Conservation (phyloP, 1,140 invertebrate genomes). For the Anastatus disparis region DNA sequence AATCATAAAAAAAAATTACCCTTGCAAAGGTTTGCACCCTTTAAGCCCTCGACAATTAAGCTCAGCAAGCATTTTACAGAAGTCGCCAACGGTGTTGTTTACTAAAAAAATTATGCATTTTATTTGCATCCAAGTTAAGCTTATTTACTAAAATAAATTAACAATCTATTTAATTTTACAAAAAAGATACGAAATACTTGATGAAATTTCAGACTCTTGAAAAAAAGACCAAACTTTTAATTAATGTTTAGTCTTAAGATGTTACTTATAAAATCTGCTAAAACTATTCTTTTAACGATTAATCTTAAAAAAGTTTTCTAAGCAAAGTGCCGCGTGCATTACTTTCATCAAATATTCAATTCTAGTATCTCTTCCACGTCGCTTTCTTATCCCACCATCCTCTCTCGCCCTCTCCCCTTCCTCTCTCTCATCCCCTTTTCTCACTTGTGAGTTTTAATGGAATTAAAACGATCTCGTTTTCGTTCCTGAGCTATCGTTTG, state of each 20-base stretch:
- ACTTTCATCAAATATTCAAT: conserved; percentile 4
- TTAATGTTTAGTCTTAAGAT: not conserved
- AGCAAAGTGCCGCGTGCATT: conserved; percentile 8
- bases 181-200: not conserved
- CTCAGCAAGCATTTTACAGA: too few relatives aligned
- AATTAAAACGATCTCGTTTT: conserved; percentile 18
- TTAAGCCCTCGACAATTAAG: too few relatives aligned
- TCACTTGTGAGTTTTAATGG: not conserved
- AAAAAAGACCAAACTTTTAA: not conserved
- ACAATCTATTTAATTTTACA: too few relatives aligned
- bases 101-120: too few relatives aligned
- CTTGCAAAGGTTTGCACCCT: too few relatives aligned
- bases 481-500: not conserved
- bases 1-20: too few relatives aligned
- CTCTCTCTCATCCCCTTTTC: too few relatives aligned
- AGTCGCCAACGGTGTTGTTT: too few relatives aligned
- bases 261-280: not conserved
- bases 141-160: too few relatives aligned
- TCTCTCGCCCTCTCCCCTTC: not conserved
- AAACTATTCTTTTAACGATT: not conserved
- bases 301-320: not conserved
- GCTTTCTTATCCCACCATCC: not conserved
- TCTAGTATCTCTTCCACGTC: not conserved
- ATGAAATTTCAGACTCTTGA: not conserved
- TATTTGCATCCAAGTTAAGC: too few relatives aligned